phyloP scores from a whole-genome alignment of 2,113 vertebrate genomes.

The Microcebus murinus region DNA sequence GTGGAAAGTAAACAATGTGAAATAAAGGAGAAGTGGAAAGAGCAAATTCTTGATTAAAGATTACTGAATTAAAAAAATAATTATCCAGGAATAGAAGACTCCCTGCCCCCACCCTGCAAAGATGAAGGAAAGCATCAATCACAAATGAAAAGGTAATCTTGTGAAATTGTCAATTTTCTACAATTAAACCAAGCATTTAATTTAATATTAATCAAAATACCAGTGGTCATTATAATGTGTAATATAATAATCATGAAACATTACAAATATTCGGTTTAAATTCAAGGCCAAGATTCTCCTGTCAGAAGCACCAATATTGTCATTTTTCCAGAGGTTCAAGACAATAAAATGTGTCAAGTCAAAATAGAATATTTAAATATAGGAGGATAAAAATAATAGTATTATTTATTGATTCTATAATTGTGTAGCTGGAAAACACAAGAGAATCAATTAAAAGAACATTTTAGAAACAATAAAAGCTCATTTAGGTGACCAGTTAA shows the following conservation, averaged over 20 bases:
- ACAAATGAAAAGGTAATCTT: not conserved
- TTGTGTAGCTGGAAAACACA: not conserved
- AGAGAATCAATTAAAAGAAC: not conserved
- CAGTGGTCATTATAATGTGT: not conserved
- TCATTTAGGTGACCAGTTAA: not conserved
- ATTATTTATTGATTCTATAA: not conserved
- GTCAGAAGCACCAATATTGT: not conserved
- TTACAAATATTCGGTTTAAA: not conserved
- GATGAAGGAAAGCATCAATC: not conserved
- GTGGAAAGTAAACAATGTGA: not conserved
- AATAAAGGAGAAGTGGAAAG: not conserved
- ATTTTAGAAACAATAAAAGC: not conserved
- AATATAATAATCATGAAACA: not conserved
- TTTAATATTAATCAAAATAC: not conserved
- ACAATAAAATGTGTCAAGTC: not conserved
- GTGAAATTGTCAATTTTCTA: not conserved
- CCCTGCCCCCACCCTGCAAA: fast-evolving
- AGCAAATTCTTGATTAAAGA: not conserved
- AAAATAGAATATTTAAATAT: not conserved
- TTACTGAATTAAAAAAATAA: not conserved
- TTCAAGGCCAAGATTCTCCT: not conserved
- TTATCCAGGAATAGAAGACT: not conserved
- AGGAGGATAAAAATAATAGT: not conserved
- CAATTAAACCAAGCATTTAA: not conserved
- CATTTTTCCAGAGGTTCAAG: not conserved